These are phyloP conservation scores for Strix uralensis DNA, from an alignment of 2,113 vertebrate genomes.

Conservation along the genomic window DNA sequence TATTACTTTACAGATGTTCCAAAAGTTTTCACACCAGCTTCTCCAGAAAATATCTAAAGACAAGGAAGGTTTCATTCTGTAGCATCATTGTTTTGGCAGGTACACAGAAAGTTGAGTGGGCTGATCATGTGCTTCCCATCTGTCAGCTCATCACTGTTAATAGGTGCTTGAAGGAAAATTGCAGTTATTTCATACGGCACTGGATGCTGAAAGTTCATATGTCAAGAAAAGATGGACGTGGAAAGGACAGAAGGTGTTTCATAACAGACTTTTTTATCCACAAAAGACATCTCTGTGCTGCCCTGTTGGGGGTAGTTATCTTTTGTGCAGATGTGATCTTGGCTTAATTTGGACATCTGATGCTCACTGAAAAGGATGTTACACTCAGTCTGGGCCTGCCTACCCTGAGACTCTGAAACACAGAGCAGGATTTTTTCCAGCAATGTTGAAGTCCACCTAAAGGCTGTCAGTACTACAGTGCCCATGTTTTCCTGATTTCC, in stretches of 20 bases:
- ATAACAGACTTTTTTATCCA: not conserved
- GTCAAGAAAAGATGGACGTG: constrained; percentile 22
- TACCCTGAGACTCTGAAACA: not conserved
- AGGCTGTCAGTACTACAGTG: not conserved
- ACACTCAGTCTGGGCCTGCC: not conserved
- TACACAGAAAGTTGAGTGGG: constrained; percentile 24
- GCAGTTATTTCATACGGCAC: constrained; percentile 20
- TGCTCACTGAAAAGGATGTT: not conserved
- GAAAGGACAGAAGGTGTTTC: not conserved
- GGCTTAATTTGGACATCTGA: not conserved
- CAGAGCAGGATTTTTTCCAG: not conserved
- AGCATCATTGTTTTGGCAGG: constrained; percentile 21
- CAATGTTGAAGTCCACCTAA: not conserved
- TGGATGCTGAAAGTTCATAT: constrained; percentile 34
- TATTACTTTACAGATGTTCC: not conserved
- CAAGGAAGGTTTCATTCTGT: not conserved
- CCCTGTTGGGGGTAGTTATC: not conserved
- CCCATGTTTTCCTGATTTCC: not conserved
- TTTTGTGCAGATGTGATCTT: not conserved
- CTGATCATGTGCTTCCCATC: constrained; percentile 17
- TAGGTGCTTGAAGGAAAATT: constrained; percentile 46
- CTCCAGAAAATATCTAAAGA: not conserved
- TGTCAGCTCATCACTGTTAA: constrained; percentile 44
- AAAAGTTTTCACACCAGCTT: not conserved
- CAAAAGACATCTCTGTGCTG: not conserved